phyloP scores from a whole-genome alignment of 2,888 invertebrate genomes.

The Trichogramma dendrolimi region DNA sequence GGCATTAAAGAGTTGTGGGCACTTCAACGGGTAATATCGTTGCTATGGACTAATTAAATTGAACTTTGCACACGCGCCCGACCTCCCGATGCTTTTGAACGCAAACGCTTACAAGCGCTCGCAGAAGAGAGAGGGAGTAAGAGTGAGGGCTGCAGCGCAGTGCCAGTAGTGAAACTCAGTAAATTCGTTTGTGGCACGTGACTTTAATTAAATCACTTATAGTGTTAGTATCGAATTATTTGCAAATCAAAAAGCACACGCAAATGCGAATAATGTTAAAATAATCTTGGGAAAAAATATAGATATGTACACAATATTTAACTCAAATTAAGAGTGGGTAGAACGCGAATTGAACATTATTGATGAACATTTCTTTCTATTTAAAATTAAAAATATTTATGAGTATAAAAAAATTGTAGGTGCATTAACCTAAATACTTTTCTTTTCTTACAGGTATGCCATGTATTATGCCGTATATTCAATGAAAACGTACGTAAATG shows the following conservation, averaged over 20 bases:
- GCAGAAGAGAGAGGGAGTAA: too few species aligned
- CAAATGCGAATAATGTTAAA: neutral
- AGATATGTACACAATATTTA: neutral
- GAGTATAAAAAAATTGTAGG: too few species aligned
- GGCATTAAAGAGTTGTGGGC: conserved; percentile 25
- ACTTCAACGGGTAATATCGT: conserved; percentile 27
- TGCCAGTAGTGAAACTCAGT: conserved; percentile 13
- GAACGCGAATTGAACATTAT: neutral
- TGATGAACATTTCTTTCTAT: too few species aligned
- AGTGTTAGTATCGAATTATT: conserved; percentile 18
- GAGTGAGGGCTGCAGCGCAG: too few species aligned
- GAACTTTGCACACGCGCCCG: conserved; percentile 15
- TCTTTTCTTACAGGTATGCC: too few species aligned
- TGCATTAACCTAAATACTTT: too few species aligned
- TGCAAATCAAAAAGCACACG: conserved; percentile 10
- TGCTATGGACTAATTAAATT: conserved; percentile 26
- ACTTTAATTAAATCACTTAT: conserved; percentile 25
- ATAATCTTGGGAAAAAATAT: too few species aligned
- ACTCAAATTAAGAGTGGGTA: neutral
- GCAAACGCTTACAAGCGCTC: neutral
- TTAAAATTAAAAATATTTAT: too few species aligned
- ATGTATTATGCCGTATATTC: too few species aligned
- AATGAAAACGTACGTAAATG: too few species aligned
- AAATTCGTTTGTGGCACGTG: conserved; percentile 24
- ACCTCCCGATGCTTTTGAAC: neutral